phyloP scores from a whole-genome alignment of 2,113 vertebrate genomes.

The Seriola rivoliana region DNA sequence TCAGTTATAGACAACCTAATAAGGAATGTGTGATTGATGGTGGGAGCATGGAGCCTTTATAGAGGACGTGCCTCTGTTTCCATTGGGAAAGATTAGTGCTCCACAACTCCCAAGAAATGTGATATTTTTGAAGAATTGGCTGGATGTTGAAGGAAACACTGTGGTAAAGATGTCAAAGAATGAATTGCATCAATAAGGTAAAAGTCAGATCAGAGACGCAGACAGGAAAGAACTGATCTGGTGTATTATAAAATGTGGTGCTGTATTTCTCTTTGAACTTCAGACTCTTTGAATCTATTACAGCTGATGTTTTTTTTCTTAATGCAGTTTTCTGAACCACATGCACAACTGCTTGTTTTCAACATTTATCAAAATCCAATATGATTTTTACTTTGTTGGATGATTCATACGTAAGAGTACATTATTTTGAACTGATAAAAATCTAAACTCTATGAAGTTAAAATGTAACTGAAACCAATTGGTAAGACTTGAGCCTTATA shows the following conservation, averaged over 20 bases:
- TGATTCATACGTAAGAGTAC: not conserved
- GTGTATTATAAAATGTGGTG: not conserved
- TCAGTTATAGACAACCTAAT: constrained; percentile 79
- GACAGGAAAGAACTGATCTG: constrained; percentile 1
- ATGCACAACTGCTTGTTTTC: not conserved
- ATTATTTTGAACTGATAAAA: not conserved
- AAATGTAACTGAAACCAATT: not conserved
- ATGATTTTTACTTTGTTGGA: not conserved
- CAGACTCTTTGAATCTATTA: constrained; percentile 13
- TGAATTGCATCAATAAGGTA: constrained; percentile 13
- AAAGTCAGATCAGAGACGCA: constrained; percentile 18
- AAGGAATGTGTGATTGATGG: constrained; percentile 76
- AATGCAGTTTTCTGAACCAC: not conserved
- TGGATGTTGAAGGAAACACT: constrained; percentile 42
- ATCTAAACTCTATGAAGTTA: not conserved
- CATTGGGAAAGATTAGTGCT: constrained; percentile 26
- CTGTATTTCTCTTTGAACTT: constrained; percentile 6
- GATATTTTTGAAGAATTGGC: constrained; percentile 49
- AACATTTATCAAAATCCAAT: constrained; percentile 23
- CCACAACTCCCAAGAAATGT: constrained; percentile 27
- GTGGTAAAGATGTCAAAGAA: constrained; percentile 35
- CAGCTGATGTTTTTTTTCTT: not conserved
- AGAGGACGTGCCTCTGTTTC: constrained; percentile 27
- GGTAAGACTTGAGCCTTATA: not conserved
- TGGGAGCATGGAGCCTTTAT: constrained; percentile 44